Evolutionary conservation across 37 sponge, comb jelly and placozoan genomes (phyloP).

Genomic region (Aplysina aerophoba): DNA sequence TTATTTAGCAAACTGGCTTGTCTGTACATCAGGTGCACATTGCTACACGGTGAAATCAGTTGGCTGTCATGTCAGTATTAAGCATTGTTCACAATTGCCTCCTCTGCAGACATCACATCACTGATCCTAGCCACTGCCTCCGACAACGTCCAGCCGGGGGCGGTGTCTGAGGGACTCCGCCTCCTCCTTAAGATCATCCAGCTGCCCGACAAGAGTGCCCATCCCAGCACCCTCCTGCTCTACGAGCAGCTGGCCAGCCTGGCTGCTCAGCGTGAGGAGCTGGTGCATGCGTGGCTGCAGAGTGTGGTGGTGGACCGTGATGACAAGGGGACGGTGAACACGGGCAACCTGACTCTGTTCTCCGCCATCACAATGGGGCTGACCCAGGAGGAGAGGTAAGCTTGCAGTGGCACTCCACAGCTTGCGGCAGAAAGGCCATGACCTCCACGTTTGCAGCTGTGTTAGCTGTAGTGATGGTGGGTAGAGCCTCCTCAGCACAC

Average conservation of each 20-base stretch:
- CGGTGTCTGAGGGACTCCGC: not conserved
- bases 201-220: not conserved
- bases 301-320: constrained; percentile 48
- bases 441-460: too few relatives aligned
- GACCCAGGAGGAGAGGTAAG: constrained; percentile 63
- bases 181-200: constrained; percentile 14
- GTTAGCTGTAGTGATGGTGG: too few relatives aligned
- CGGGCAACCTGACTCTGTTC: constrained; percentile 19
- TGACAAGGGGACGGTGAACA: constrained; percentile 30
- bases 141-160: not conserved
- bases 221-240: constrained; percentile 10
- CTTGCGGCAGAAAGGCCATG: not conserved
- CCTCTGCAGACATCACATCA: constrained; percentile 4
- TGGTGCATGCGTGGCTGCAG: constrained; percentile 45
- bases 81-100: not conserved
- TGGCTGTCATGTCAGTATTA: too few relatives aligned
- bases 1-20: too few relatives aligned
- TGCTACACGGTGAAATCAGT: too few relatives aligned
- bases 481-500: too few relatives aligned
- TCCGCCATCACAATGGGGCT: constrained; percentile 34
- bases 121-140: constrained; percentile 16
- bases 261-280: not conserved
- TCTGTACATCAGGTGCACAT: too few relatives aligned
- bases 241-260: constrained; percentile 1
- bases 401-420: not conserved